These are phyloP conservation scores for Anastatus disparis DNA, from an alignment of 1,140 invertebrate genomes.

Conservation along the genomic window DNA sequence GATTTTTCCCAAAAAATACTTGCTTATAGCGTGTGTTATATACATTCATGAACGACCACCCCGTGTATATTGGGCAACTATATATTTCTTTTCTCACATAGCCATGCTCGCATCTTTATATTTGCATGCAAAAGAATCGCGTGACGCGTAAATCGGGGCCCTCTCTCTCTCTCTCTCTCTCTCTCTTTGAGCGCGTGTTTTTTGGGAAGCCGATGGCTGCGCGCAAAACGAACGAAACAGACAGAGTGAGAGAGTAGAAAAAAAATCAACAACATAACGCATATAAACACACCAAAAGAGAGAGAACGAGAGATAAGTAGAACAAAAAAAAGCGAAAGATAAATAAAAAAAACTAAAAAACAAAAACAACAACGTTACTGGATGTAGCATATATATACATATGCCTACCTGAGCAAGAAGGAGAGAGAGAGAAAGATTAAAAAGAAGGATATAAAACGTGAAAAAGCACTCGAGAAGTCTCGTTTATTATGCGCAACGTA, in stretches of 20 bases:
- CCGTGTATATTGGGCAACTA: neutral
- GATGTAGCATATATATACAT: too few species aligned
- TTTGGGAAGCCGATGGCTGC: constrained; percentile 37
- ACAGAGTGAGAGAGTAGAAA: constrained; percentile 15
- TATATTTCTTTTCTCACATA: too few species aligned
- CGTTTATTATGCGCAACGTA: constrained; percentile 53
- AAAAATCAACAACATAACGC: neutral
- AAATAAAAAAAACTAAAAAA: neutral
- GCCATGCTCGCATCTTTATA: too few species aligned
- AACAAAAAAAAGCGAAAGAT: neutral
- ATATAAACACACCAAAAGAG: neutral
- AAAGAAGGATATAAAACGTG: too few species aligned
- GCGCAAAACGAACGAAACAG: constrained; percentile 36
- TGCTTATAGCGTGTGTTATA: too few species aligned
- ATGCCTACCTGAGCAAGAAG: neutral
- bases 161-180: too few species aligned
- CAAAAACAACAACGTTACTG: too few species aligned
- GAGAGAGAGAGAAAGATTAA: neutral
- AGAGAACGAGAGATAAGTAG: neutral
- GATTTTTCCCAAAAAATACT: too few species aligned
- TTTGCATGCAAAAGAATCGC: constrained; percentile 51
- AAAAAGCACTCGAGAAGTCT: constrained; percentile 53
- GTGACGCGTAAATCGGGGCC: constrained; percentile 46
- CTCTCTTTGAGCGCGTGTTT: too few species aligned
- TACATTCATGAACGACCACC: too few species aligned